These are phyloP conservation scores for Solenopsis fugax DNA, from an alignment of 1,140 invertebrate species.

Conservation along the genomic window DNA sequence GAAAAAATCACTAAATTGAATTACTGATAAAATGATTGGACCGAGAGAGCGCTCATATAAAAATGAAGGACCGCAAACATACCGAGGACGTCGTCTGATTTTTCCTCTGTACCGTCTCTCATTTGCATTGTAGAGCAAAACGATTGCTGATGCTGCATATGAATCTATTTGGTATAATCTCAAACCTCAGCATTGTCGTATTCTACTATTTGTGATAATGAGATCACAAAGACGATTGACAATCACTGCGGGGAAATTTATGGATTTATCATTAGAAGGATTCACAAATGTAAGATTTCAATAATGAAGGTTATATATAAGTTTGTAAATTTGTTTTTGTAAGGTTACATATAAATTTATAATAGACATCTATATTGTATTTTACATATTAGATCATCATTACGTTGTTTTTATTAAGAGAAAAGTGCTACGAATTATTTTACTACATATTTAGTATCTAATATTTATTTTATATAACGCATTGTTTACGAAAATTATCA, in stretches of 20 bases:
- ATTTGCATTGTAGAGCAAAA: conserved; percentile 51
- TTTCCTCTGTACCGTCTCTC: not conserved
- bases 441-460: too few species aligned
- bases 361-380: not conserved
- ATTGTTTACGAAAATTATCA: too few species aligned
- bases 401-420: too few species aligned
- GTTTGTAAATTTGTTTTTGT: not conserved
- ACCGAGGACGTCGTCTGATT: not conserved
- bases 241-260: conserved; percentile 68
- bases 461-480: too few species aligned
- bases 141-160: conserved; percentile 57
- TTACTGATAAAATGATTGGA: not conserved
- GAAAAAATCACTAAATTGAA: not conserved
- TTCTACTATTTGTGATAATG: conserved; percentile 66
- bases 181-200: conserved; percentile 39
- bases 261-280: conserved; percentile 63
- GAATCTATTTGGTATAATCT: conserved; percentile 61
- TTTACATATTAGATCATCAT: too few species aligned
- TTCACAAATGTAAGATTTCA: conserved; percentile 64
- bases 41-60: not conserved
- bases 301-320: not conserved
- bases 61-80: not conserved
- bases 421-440: too few species aligned
- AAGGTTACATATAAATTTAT: not conserved
- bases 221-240: conserved; percentile 68